Conservation (phyloP, 2,113 vertebrate genomes). For the Crotalus helleri region DNA sequence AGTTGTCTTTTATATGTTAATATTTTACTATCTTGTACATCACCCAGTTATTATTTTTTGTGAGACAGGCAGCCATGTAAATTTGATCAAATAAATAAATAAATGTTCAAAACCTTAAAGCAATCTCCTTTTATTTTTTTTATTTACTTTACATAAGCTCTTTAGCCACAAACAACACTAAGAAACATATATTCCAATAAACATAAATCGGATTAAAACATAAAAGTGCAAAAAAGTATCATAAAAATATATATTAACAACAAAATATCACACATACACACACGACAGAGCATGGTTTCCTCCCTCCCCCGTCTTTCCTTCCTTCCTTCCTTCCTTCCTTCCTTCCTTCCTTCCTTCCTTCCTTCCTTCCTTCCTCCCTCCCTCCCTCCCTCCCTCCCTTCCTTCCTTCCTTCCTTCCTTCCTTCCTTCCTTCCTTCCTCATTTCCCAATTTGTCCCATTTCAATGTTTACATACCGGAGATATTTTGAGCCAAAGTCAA, state of each 20-base stretch:
- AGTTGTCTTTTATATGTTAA: neutral
- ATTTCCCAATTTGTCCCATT: neutral
- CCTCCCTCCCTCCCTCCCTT: neutral
- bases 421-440: neutral
- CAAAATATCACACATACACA: neutral
- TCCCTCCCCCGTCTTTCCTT: neutral
- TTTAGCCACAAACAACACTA: neutral
- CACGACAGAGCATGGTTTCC: neutral
- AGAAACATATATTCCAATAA: neutral
- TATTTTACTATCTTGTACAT: neutral
- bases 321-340: neutral
- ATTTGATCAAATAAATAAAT: neutral
- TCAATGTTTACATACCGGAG: no score
- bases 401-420: neutral
- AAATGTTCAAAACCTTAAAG: neutral
- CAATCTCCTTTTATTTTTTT: neutral
- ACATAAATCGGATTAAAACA: neutral
- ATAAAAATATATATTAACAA: neutral
- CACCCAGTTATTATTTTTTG: neutral
- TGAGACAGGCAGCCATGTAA: neutral
- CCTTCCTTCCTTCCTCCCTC: neutral
- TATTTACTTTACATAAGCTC: neutral
- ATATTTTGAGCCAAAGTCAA: neutral
- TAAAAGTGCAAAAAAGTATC: neutral
- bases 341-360: neutral